These are phyloP conservation scores for Oceanodroma leucorhoa DNA, from an alignment of 2,797 vertebrate species.

Conservation along the genomic window DNA sequence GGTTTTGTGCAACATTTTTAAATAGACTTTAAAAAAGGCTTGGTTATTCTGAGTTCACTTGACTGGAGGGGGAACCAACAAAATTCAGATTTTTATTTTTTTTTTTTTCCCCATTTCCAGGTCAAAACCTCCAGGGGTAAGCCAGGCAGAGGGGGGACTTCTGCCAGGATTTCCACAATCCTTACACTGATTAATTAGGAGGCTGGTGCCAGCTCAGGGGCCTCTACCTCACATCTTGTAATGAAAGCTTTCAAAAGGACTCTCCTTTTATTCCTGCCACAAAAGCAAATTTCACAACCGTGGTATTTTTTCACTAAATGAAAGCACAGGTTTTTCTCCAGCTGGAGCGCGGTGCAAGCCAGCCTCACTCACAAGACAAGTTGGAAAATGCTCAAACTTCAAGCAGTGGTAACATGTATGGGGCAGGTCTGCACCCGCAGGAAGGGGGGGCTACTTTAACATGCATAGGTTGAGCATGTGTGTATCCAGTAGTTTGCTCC, in stretches of 20 bases:
- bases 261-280: background rate
- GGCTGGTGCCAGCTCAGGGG: background rate
- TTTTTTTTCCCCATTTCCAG: background rate
- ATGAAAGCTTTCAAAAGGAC: background rate
- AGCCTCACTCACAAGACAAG: background rate
- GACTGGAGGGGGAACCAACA: background rate
- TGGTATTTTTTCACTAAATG: background rate
- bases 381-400: background rate
- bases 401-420: background rate
- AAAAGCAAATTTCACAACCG: background rate
- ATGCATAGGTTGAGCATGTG: rapidly evolving
- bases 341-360: background rate
- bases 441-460: background rate
- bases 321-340: background rate
- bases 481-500: background rate
- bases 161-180: background rate
- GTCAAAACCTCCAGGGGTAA: background rate
- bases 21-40: background rate
- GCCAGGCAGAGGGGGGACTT: background rate
- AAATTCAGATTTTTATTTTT: background rate
- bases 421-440: background rate
- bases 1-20: background rate
- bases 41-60: background rate
- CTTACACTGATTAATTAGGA: background rate
- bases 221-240: background rate